Base-by-base conservation (phyloP, 2,113 vertebrate genomes). In the Microtus montanus region DNA sequence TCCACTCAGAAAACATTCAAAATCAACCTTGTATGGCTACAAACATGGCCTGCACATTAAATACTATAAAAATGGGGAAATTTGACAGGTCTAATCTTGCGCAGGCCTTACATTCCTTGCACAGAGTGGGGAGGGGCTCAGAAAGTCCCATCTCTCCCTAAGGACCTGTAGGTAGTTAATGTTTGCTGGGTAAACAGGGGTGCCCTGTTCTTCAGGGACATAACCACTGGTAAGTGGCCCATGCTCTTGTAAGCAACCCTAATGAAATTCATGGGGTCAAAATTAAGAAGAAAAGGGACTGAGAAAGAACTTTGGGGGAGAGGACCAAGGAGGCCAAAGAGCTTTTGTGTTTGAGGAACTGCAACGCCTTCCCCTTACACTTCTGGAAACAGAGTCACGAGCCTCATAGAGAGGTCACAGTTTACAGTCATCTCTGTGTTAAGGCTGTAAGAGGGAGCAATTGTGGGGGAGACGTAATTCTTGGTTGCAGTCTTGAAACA, bases 291-390 rank as follows among this genome's bases (percentile, higher is more conserved):
- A 61, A 35, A 74, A 68, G 79, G 30, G 5, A 20, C 52, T n/a
- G 41, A 89, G 38, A 92, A 92, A 79, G 35, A 91, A 12, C 38
- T 58, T 71, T 66, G 49, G 30, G 52, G 24, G 7, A 33, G 85
- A 91, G 30, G 30, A 26, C 61, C 14, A 68, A 54, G n/a, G 61
- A 58, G 47, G 15, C 38, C 61, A 68, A 91, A 66, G 30, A 80
- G 74, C 52, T 71, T 86, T 92, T 71, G 63, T 93, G 78, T 82
- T 94, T 54, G 82, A 95, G 41, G 73, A 91, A 79, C 35, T 33
- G 35, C 71, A 20, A 70, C 19, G 89, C 61, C 52, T 58, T 2
- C 64, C 73, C 12, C 38, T 52, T 80, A 38, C 33, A 54, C 71
- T 71, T 68, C 91, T 92, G 61, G 82, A 63, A 61, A 80, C 64